These are phyloP conservation scores for Phyto melanocephala DNA, from an alignment of 2,888 invertebrate genomes.

Conservation along the genomic window DNA sequence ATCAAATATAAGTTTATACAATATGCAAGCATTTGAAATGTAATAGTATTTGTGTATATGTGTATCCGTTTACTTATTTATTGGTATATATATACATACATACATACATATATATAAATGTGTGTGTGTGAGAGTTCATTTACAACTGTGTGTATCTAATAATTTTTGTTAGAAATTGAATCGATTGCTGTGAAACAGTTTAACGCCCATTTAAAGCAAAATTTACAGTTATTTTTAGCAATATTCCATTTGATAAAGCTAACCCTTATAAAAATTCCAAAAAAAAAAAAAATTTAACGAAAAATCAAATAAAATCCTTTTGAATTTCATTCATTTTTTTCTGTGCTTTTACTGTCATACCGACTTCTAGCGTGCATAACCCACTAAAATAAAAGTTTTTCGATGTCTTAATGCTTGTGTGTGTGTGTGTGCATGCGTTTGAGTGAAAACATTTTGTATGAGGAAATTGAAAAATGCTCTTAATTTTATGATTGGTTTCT, in stretches of 20 bases:
- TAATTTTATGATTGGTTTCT: slow-evolving; percentile 66
- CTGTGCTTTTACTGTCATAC: not conserved
- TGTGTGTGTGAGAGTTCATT: not conserved
- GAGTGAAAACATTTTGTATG: slow-evolving; percentile 41
- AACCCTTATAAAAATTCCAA: slow-evolving; percentile 23
- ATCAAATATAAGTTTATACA: slow-evolving; percentile 43
- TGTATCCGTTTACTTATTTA: not conserved
- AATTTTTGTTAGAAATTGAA: slow-evolving; percentile 37
- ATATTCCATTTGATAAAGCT: not conserved
- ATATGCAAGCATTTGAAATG: not conserved
- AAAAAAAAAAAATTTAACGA: not conserved
- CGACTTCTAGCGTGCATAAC: not conserved
- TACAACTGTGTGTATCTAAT: not conserved
- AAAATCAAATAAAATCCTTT: slow-evolving; percentile 51
- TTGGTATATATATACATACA: too few species aligned
- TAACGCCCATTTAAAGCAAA: slow-evolving; percentile 56
- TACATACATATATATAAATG: too few species aligned
- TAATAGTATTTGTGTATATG: not conserved
- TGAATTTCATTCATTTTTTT: not conserved
- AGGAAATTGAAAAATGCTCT: slow-evolving; percentile 67
- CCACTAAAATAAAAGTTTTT: not conserved
- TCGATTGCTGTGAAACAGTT: slow-evolving; percentile 47
- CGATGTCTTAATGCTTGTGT: not conserved
- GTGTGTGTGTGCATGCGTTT: not conserved
- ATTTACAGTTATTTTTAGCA: slow-evolving; percentile 27